Percentiles rank a stretch among this genome's conserved stretches.
These are phyloP conservation scores for Torymus aiolomorphi DNA, from an alignment of 2,888 invertebrate species.

Conservation along the genomic window DNA sequence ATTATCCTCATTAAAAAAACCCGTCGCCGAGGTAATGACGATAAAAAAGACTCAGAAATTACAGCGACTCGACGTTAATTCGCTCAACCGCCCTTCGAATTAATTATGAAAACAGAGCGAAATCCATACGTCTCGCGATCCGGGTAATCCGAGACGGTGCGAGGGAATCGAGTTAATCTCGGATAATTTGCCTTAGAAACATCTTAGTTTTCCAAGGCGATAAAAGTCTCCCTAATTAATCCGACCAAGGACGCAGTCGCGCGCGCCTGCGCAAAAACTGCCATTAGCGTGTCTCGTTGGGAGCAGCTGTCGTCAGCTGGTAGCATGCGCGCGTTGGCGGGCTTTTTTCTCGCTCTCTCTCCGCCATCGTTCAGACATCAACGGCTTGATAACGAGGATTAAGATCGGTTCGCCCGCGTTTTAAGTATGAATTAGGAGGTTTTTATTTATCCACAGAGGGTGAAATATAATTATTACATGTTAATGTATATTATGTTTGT, in stretches of 20 bases:
- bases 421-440: too few species aligned
- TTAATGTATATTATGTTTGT: too few species aligned
- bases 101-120: too few species aligned
- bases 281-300: constrained; percentile 6
- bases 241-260: constrained; percentile 1
- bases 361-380: background rate
- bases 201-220: constrained; percentile 24
- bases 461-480: too few species aligned
- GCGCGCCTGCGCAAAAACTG: constrained; percentile 7
- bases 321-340: background rate
- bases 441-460: too few species aligned
- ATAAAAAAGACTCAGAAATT: too few species aligned
- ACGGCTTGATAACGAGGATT: background rate
- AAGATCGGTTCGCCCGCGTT: background rate
- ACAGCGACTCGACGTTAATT: too few species aligned
- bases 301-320: background rate
- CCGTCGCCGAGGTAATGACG: too few species aligned
- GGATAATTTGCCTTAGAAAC: constrained; percentile 18
- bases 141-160: background rate
- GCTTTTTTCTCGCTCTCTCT: too few species aligned
- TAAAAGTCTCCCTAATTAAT: constrained; percentile 32
- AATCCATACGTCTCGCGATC: background rate
- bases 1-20: too few species aligned
- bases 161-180: constrained; percentile 8
- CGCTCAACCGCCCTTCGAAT: too few species aligned